Percentiles rank a stretch among this genome's conserved stretches.
Conservation (phyloP, 2,113 vertebrate species). For the Apus apus region DNA sequence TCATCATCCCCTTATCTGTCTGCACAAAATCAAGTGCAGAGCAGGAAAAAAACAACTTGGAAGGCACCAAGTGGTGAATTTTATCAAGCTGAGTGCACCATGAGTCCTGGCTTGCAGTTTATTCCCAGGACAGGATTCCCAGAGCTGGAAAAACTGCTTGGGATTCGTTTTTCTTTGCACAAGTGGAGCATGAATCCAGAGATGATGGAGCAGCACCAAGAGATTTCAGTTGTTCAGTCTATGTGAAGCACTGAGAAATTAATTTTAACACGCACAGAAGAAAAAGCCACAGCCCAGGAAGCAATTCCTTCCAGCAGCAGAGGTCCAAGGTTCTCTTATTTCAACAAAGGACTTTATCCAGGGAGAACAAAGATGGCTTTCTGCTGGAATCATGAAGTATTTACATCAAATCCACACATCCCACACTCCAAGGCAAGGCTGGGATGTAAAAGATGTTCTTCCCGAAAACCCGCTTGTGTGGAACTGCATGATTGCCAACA, state of each 20-base stretch:
- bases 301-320: not conserved
- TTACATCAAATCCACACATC: not conserved
- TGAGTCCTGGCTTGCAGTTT: not conserved
- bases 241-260: not conserved
- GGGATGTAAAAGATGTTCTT: not conserved
- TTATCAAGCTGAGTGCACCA: rapidly evolving
- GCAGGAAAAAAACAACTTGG: rapidly evolving
- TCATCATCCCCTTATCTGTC: rapidly evolving
- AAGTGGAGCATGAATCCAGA: rapidly evolving
- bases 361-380: not conserved
- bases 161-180: not conserved
- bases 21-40: rapidly evolving
- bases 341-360: not conserved
- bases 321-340: rapidly evolving
- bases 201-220: rapidly evolving
- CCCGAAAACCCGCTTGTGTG: not conserved
- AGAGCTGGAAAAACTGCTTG: not conserved
- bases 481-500: no score
- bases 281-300: not conserved
- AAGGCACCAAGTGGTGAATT: not conserved
- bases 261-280: not conserved
- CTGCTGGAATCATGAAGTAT: rapidly evolving
- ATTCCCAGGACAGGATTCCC: not conserved
- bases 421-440: not conserved
- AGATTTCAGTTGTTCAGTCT: not conserved